Conservation (phyloP, 1,140 invertebrate genomes). For the Nebria ingens region DNA sequence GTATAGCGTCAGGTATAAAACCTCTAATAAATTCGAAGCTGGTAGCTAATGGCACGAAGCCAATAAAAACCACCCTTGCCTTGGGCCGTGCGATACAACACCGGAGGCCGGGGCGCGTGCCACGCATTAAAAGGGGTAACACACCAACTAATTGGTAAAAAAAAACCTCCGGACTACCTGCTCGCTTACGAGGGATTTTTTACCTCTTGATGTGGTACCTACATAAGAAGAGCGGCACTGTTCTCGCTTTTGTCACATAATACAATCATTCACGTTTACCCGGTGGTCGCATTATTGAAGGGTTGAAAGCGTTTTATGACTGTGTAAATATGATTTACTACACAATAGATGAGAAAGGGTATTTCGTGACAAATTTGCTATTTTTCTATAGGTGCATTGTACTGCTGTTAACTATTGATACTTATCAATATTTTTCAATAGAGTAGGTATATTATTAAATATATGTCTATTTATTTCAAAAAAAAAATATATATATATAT, state of each 20-base stretch:
- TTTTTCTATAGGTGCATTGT: too few species aligned
- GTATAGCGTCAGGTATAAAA: not conserved
- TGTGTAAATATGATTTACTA: not conserved
- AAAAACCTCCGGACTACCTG: not conserved
- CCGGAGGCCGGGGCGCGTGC: not conserved
- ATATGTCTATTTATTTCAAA: too few species aligned
- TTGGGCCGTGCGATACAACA: not conserved
- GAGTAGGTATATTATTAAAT: too few species aligned
- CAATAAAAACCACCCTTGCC: not conserved
- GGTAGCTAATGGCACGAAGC: not conserved
- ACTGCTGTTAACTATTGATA: too few species aligned
- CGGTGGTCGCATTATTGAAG: too few species aligned
- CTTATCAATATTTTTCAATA: too few species aligned
- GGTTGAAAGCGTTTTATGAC: not conserved
- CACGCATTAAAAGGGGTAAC: not conserved
- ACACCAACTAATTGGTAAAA: not conserved
- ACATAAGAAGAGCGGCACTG: not conserved
- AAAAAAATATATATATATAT: too few species aligned
- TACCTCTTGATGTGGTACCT: not conserved
- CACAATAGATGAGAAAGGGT: not conserved
- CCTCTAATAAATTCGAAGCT: not conserved
- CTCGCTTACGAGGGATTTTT: not conserved
- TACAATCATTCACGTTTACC: too few species aligned
- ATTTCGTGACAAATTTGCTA: not conserved
- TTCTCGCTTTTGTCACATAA: not conserved